Percentiles rank a stretch among this genome's conserved stretches.
Conservation (phyloP, 2,113 vertebrate species). For the Platichthys flesus region DNA sequence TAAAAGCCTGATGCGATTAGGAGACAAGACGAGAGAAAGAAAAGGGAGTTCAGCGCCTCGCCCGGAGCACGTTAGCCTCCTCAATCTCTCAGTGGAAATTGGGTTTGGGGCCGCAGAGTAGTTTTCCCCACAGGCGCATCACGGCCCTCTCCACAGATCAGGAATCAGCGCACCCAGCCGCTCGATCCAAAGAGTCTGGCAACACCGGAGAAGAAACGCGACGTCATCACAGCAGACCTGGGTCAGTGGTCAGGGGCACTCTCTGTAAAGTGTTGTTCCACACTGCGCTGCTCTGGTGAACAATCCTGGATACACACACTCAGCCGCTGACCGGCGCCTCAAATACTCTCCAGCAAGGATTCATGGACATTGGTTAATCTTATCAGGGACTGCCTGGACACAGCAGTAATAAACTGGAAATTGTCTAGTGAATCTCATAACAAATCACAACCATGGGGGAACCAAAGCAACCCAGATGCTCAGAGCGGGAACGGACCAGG, state of each 20-base stretch:
- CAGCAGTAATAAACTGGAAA: conserved; percentile 81
- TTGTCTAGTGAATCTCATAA: conserved; percentile 76
- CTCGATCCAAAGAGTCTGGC: conserved; percentile 21
- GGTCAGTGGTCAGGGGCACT: conserved; percentile 42
- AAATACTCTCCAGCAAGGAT: conserved; percentile 62
- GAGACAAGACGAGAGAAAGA: conserved; percentile 49
- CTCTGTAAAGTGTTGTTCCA: conserved; percentile 37
- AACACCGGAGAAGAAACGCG: conserved; percentile 26
- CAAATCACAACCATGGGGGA: conserved; percentile 72
- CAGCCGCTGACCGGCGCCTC: conserved; percentile 55
- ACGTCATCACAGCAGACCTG: conserved; percentile 5
- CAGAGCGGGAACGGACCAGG: conserved; percentile 20
- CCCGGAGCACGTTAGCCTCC: conserved; percentile 50
- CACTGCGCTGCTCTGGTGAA: conserved; percentile 17
- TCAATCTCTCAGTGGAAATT: conserved; percentile 70
- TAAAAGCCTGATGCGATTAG: conserved; percentile 71
- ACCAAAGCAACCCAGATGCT: conserved; percentile 44
- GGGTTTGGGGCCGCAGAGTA: conserved; percentile 38
- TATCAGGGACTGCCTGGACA: conserved; percentile 79
- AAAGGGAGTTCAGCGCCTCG: conserved; percentile 33
- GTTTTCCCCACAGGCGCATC: conserved; percentile 32
- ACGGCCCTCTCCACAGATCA: conserved; percentile 48
- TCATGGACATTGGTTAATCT: conserved; percentile 78
- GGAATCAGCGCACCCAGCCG: conserved; percentile 25
- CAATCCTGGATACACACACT: conserved; percentile 16